These are phyloP conservation scores for Picathartes gymnocephalus DNA, from an alignment of 2,113 vertebrate species.

Conservation along the genomic window DNA sequence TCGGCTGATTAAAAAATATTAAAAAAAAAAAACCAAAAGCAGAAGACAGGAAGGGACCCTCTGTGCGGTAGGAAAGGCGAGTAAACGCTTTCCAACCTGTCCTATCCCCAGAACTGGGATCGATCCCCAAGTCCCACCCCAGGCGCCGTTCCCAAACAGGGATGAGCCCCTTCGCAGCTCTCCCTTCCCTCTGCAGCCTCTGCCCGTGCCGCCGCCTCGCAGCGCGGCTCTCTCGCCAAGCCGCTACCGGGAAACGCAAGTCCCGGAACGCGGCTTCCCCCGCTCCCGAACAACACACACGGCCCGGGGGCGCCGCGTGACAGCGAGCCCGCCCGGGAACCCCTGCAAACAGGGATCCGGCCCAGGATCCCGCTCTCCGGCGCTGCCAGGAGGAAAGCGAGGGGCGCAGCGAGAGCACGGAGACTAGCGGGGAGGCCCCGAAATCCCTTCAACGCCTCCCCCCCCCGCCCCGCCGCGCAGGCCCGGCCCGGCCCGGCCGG, in stretches of 20 bases:
- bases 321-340: neutral
- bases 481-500: neutral
- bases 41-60: neutral
- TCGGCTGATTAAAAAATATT: too few species aligned
- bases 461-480: neutral
- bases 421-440: fast-evolving
- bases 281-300: neutral
- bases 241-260: neutral
- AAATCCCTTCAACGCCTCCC: neutral
- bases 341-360: neutral
- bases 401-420: too few species aligned
- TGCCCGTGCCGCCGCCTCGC: neutral
- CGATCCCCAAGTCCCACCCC: neutral
- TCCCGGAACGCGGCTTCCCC: neutral
- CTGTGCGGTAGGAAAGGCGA: neutral
- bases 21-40: too few species aligned
- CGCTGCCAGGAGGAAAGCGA: too few species aligned
- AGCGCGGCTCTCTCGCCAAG: neutral
- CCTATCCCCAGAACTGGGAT: neutral
- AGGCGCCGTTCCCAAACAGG: fast-evolving
- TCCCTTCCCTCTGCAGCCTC: neutral
- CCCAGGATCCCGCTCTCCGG: neutral
- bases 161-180: neutral
- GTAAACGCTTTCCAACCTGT: neutral
- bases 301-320: neutral